phyloP scores from a whole-genome alignment of 2,888 invertebrate genomes.

The Temnothorax unifasciatus region DNA sequence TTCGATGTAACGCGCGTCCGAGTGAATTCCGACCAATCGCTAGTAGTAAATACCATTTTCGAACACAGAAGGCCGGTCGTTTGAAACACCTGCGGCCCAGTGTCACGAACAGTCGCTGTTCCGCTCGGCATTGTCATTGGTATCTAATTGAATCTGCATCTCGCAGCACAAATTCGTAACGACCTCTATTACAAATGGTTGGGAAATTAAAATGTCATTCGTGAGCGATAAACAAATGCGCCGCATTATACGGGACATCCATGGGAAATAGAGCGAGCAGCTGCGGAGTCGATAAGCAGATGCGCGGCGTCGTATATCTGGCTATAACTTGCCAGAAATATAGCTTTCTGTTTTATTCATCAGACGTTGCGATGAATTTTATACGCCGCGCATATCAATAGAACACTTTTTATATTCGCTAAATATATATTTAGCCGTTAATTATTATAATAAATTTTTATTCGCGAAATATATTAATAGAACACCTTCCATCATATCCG shows the following conservation, averaged over 20 bases:
- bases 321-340: conserved; percentile 20
- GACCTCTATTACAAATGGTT: conserved; percentile 33
- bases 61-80: conserved; percentile 65
- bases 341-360: conserved; percentile 3
- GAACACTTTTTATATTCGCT: neutral
- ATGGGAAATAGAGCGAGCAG: conserved; percentile 18
- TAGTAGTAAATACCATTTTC: conserved; percentile 56
- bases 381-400: neutral
- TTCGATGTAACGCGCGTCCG: conserved; percentile 36
- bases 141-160: conserved; percentile 70
- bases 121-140: conserved; percentile 54
- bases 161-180: conserved; percentile 62
- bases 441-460: neutral
- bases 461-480: neutral
- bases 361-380: neutral
- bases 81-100: conserved; percentile 66
- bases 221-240: conserved; percentile 48
- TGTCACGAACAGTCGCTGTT: conserved; percentile 57
- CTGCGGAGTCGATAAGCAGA: conserved; percentile 34
- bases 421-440: neutral
- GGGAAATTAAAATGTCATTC: conserved; percentile 65
- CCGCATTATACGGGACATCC: neutral
- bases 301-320: neutral
- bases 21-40: conserved; percentile 57
- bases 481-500: neutral